A percentile compares a stretch with the other conserved stretches of the same genome.
Evolutionary conservation across 2,113 vertebrate species (phyloP).

Genomic region (Cervus canadensis): DNA sequence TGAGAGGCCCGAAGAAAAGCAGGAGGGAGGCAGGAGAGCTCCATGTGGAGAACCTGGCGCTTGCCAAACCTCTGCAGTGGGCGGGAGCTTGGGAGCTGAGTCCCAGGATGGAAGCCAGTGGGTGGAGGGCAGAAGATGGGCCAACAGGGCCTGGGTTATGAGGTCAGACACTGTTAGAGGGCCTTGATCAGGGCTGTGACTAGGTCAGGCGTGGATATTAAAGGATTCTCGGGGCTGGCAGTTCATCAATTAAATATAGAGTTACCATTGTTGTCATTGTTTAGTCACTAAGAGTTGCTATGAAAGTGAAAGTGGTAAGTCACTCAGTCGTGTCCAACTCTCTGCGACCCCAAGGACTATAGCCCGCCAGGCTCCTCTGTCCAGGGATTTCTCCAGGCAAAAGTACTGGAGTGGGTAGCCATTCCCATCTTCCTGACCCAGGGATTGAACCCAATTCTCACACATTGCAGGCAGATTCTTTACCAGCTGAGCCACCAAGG

Average conservation of each 20-base stretch:
- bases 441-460: background rate
- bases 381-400: background rate
- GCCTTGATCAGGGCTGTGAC: background rate
- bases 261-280: background rate
- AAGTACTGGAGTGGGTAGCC: background rate
- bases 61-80: background rate
- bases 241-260: background rate
- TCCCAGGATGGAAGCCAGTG: background rate
- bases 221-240: background rate
- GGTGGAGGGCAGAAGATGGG: too few relatives aligned
- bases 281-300: background rate
- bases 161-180: background rate
- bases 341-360: background rate
- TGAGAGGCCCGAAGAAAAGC: background rate
- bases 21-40: background rate
- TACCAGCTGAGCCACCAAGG: background rate
- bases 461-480: background rate
- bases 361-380: background rate
- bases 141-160: too few relatives aligned
- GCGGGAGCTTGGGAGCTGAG: background rate
- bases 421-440: background rate
- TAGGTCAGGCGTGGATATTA: background rate
- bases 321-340: background rate
- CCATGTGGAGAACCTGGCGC: background rate
- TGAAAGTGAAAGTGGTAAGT: background rate